A percentile compares a stretch with the other conserved stretches of the same genome.
phyloP scores from a whole-genome alignment of 2,113 vertebrate genomes.

The Neolamprologus brichardi region DNA sequence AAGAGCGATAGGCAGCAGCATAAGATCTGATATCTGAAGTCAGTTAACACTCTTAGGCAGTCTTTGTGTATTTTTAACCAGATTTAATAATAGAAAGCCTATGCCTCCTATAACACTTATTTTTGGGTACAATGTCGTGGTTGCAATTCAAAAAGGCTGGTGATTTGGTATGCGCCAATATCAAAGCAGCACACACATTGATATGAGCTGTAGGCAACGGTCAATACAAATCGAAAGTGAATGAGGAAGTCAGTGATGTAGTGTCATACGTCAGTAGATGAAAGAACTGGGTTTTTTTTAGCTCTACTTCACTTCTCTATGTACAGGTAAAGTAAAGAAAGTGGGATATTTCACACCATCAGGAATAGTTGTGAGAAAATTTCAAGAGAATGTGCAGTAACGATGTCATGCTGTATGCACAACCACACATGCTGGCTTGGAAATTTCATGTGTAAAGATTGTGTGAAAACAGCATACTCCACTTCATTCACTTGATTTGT shows the following conservation, averaged over 20 bases:
- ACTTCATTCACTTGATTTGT: not conserved
- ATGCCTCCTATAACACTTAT: not conserved
- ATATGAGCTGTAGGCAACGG: not conserved
- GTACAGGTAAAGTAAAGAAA: not conserved
- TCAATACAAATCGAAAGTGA: not conserved
- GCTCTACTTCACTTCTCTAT: not conserved
- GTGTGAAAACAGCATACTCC: not conserved
- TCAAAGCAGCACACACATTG: not conserved
- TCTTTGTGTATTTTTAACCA: not conserved
- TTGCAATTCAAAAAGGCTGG: not conserved
- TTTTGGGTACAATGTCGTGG: not conserved
- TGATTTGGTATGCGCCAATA: not conserved
- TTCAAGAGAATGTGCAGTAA: not conserved
- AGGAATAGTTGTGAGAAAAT: not conserved
- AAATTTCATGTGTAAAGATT: not conserved
- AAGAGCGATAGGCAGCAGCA: not conserved
- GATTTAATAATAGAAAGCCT: not conserved
- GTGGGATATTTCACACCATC: not conserved
- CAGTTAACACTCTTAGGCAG: not conserved
- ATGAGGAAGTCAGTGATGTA: not conserved
- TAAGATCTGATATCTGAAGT: not conserved
- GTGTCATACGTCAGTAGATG: not conserved
- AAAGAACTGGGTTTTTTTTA: accelerated
- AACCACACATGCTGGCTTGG: not conserved
- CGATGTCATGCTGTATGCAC: not conserved